A percentile compares a stretch with the other conserved stretches of the same genome.
Conservation (phyloP, 1,140 invertebrate species). For the silkworm (Bombyx mori) region ASM3026992v2 NC_085116.1:17651501-17652000, state of each 20-base stretch:
- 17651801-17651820: conserved; percentile 25
- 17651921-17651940: conserved; percentile 47
- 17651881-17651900: conserved; percentile 49
- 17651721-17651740: conserved; percentile 30
- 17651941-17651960: conserved; percentile 48
- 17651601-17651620: conserved; percentile 5
- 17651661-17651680: conserved; percentile 32
- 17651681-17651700: conserved; percentile 27
- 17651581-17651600: conserved; percentile 25
- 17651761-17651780: conserved; percentile 50
- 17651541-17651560: conserved; percentile 39
- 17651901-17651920: conserved; percentile 45
- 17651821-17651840: conserved; percentile 43
- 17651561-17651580: conserved; percentile 44
- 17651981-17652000: conserved; percentile 35
- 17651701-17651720: conserved; percentile 41
- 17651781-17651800: conserved; percentile 24
- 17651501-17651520: conserved; percentile 43
- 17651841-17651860: conserved; percentile 37
- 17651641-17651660: conserved; percentile 37
- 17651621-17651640: conserved; percentile 2
- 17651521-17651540: conserved; percentile 29
- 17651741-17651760: conserved; percentile 41
- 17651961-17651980: conserved; percentile 35
- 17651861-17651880: conserved; percentile 32